Evolutionary conservation across 1,140 invertebrate genomes (phyloP), one percentile per base, ranked within the genome.

Genomic region (Argopecten irradians): DNA sequence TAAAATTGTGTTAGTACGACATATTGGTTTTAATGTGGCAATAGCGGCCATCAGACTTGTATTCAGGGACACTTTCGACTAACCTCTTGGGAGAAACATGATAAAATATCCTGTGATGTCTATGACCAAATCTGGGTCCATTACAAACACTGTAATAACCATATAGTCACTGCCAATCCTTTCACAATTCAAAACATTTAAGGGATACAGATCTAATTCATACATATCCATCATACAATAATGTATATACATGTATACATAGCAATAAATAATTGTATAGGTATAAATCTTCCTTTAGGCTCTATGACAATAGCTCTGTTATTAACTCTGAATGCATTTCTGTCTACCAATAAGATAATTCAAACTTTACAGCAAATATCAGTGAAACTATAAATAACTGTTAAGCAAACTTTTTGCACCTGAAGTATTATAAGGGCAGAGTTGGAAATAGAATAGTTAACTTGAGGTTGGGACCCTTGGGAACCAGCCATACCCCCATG

Each of bases 1-100:
- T n/a, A 71, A 71, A 71, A 71, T 71, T 71, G 55, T 71, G n/a
- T 71, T 71, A 28, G 55, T 71, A n/a, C 22, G n/a, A 71, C 55
- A 71, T 71, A 71, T 71, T n/a, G n/a, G 11, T 28, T 71, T 71
- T 3, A 28, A 71, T 71, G 55, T 71, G 55, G 14, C 22, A 3
- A 71, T n/a, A n/a, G n/a, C n/a, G 55, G 28, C 55, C 55, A 28
- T 3, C 22, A 5, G n/a, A 3, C 5, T 7, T 28, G 55, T 71
- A n/a, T n/a, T 28, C 13, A 71, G 55, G n/a, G 55, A 71, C 55
- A 71, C 55, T 71, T 28, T n/a, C 14, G n/a, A 22, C 5, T 5
- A 71, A 8, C 9, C 55, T 71, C 22, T 5, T 71, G 22, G n/a
- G n/a, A n/a, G 55, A 28, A 71, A 71, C 16, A 71, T n/a, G 19